Base-by-base conservation (phyloP, 2,888 invertebrate species). In the Zygogramma bicolorata region DNA sequence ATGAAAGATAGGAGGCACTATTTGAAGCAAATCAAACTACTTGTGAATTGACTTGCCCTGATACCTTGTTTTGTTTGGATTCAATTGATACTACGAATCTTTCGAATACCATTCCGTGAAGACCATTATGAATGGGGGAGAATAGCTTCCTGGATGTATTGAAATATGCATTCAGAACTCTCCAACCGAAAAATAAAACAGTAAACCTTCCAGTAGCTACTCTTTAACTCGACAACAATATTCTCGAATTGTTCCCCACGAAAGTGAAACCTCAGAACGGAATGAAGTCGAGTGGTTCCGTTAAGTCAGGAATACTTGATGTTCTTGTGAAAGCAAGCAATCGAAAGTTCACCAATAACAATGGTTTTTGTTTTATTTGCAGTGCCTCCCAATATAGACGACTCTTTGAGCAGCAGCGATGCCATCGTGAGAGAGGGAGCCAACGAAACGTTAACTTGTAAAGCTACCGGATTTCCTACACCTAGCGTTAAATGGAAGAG, bases 311-410 rank as follows among this genome's bases (percentile, higher is more conserved):
- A 46, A 63, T 29, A 63, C 46, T 63, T 29, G 63, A 63, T 49
- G 63, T 29, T 34, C 25, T 46, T 49, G 46, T 46, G 46, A 63
- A 31, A 29, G 73, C 77, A 77, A 77, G 75, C 75, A 77, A 75
- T 74, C 73, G 75, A 75, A 77, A 79, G 76, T 77, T 77, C 76
- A 75, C 73, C 68, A 75, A 74, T 74, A 73, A 69, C 60, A 72
- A 63, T 68, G 70, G 66, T 66, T 71, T 73, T 71, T 71, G 71
- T 75, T 68, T 76, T 74, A 71, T 75, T 86, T 85, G 63, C 91
- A 97, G 97, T 97, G 81, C 96, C 97, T 67, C 97, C 97, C 71
- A 95, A 95, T 87, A 96, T 97, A 86, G 95, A 96, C 88, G 96
- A 97, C 89, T 93, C 95, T 75, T 89, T 94, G 87, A 95, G 95